These are phyloP conservation scores for Polyommatus iphigenia DNA, from an alignment of 2,888 invertebrate genomes.

Conservation along the genomic window DNA sequence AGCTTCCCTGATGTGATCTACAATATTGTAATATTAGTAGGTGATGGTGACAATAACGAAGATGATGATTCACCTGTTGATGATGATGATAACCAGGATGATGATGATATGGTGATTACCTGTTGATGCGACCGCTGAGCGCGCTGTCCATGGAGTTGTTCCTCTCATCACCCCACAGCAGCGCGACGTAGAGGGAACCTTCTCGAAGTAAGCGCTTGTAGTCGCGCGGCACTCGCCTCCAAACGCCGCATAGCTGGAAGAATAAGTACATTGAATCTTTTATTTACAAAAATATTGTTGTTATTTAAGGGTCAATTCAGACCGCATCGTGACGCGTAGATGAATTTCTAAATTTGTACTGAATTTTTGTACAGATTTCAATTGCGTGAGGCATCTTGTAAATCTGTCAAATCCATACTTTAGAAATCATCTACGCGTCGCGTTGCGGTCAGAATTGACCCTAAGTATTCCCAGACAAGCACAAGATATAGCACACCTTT, in stretches of 20 bases:
- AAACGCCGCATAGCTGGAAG: slow-evolving; percentile 88
- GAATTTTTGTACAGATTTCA: no score
- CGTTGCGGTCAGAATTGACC: no score
- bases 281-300: no score
- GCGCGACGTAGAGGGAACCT: slow-evolving; percentile 88
- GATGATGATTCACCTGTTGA: slow-evolving; percentile 27
- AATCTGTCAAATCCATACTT: no score
- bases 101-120: slow-evolving; percentile 55
- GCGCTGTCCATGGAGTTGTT: slow-evolving; percentile 85
- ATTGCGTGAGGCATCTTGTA: no score
- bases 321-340: no score
- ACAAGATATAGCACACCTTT: background rate
- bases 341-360: no score
- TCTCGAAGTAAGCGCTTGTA: slow-evolving; percentile 89
- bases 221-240: slow-evolving; percentile 91
- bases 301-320: no score
- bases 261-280: slow-evolving; percentile 42
- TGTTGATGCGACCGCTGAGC: slow-evolving; percentile 86
- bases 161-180: slow-evolving; percentile 85
- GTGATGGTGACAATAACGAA: background rate
- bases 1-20: background rate
- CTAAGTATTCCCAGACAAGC: slow-evolving; percentile 26
- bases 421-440: no score
- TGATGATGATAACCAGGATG: background rate
- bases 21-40: background rate